A percentile compares a stretch with the other conserved stretches of the same genome.
Evolutionary conservation across 2,113 vertebrate genomes (phyloP).

Genomic region (Corvus hawaiiensis): DNA sequence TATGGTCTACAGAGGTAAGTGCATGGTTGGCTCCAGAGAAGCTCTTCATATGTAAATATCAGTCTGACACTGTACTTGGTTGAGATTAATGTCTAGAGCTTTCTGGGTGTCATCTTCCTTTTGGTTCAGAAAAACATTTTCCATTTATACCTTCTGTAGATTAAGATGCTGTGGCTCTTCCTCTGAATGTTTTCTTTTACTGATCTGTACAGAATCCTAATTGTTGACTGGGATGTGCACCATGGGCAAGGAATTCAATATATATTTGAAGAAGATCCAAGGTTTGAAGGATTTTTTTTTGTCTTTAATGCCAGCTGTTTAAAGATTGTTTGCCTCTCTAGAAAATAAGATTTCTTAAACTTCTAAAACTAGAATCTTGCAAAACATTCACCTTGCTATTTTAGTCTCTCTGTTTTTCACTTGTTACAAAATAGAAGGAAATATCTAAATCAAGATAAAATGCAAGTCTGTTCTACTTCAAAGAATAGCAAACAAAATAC

Average conservation of each 20-base stretch:
- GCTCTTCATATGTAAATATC: neutral
- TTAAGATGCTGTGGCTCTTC: neutral
- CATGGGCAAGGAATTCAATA: constrained; percentile 93
- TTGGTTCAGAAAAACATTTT: neutral
- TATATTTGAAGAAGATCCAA: constrained; percentile 90
- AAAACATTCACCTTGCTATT: neutral
- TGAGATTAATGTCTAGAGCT: neutral
- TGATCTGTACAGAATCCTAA: constrained; percentile 79
- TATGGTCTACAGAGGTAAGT: constrained; percentile 81
- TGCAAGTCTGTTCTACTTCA: neutral
- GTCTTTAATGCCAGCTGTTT: neutral
- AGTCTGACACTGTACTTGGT: neutral
- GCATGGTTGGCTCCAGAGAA: neutral
- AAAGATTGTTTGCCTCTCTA: neutral
- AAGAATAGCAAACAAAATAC: neutral
- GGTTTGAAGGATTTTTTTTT: constrained; percentile 47
- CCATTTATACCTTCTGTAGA: neutral
- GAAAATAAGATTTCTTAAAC: neutral
- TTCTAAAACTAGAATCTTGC: neutral
- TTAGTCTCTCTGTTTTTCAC: neutral
- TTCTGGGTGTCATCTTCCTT: neutral
- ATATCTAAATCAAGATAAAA: neutral
- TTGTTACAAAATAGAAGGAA: neutral
- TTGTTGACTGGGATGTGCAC: constrained; percentile 97
- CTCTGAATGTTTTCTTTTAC: neutral